phyloP scores from a whole-genome alignment of 2,113 vertebrate genomes.

The Phaethornis superciliosus region DNA sequence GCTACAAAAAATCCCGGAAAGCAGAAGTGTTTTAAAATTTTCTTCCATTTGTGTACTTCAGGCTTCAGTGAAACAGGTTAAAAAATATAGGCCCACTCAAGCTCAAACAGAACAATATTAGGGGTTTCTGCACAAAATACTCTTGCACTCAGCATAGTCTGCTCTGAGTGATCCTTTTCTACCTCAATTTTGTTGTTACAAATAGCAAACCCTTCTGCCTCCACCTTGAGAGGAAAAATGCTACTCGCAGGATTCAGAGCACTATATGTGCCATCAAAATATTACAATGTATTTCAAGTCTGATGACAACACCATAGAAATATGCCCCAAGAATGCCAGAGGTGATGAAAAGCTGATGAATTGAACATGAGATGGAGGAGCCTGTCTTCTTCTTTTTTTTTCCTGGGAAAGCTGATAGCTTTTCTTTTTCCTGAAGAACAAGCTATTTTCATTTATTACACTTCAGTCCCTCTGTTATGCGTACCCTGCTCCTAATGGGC shows the following conservation, averaged over 20 bases:
- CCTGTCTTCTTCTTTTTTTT: background rate
- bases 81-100: slow-evolving; percentile 17
- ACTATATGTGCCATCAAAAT: slow-evolving; percentile 11
- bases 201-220: background rate
- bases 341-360: slow-evolving; percentile 56
- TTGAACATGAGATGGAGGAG: slow-evolving; percentile 34
- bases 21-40: slow-evolving; percentile 40
- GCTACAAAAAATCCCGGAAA: slow-evolving; percentile 38
- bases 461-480: background rate
- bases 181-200: slow-evolving; percentile 5
- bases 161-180: background rate
- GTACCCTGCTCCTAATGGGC: background rate
- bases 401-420: background rate
- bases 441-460: slow-evolving; percentile 15
- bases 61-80: slow-evolving; percentile 12
- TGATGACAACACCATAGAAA: slow-evolving; percentile 11
- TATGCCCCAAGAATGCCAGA: slow-evolving; percentile 28
- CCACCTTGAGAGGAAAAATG: background rate
- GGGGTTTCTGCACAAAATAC: background rate
- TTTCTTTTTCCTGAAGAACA: background rate
- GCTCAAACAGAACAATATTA: slow-evolving; percentile 34
- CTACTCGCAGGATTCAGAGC: background rate
- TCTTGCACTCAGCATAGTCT: background rate
- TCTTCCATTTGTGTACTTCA: slow-evolving; percentile 54
- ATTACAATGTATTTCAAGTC: slow-evolving; percentile 40